Percentiles rank a stretch among this genome's conserved stretches.
These are phyloP conservation scores for Leucoraja erinaceus DNA, from an alignment of 2,113 vertebrate species.

Conservation along the genomic window DNA sequence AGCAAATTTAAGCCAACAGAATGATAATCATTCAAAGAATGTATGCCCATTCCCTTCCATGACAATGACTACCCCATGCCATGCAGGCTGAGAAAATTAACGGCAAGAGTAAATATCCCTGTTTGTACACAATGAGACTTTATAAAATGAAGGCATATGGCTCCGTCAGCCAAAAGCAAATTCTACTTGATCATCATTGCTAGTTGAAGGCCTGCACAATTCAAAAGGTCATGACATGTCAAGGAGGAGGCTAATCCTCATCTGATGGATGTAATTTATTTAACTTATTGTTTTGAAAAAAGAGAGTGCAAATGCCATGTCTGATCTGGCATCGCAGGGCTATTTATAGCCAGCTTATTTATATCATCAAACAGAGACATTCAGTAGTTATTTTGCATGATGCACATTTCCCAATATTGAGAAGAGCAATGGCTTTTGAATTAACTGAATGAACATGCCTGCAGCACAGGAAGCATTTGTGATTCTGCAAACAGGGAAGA, in stretches of 20 bases:
- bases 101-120: neutral
- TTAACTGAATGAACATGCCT: neutral
- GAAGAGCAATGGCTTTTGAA: conserved; percentile 1
- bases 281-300: conserved; percentile 6
- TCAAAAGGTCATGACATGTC: neutral
- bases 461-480: conserved; percentile 19
- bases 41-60: neutral
- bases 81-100: neutral
- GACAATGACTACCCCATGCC: neutral
- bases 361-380: neutral
- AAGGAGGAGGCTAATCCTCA: neutral
- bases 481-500: conserved; percentile 10
- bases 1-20: neutral
- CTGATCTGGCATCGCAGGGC: neutral
- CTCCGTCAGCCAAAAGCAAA: neutral
- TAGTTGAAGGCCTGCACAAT: neutral
- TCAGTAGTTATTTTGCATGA: conserved; percentile 13
- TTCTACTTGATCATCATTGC: neutral
- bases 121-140: neutral
- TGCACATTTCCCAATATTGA: conserved; percentile 24
- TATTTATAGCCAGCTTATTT: conserved; percentile 28
- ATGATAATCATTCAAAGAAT: neutral
- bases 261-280: conserved; percentile 27
- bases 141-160: neutral
- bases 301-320: neutral